These are phyloP conservation scores for Zygothrica quintamaculata DNA, from an alignment of 2,888 invertebrate genomes.

Conservation along the genomic window DNA sequence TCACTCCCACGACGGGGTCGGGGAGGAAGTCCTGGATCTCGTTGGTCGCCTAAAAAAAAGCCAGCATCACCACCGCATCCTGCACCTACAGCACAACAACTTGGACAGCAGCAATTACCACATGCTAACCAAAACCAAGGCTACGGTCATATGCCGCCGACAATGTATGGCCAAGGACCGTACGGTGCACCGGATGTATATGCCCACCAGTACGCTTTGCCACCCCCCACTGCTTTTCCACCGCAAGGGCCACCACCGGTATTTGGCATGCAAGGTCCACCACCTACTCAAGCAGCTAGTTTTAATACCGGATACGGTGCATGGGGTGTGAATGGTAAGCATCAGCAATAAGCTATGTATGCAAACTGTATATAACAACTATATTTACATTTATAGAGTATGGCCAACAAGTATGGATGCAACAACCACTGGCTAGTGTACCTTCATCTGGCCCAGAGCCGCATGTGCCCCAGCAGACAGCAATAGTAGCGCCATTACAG, in stretches of 20 bases:
- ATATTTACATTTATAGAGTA: conserved; percentile 67
- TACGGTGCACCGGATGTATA: conserved; percentile 68
- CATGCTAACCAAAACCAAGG: conserved; percentile 53
- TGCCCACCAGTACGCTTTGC: conserved; percentile 76
- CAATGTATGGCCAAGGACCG: conserved; percentile 74
- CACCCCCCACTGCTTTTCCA: conserved; percentile 69
- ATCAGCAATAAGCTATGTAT: not conserved
- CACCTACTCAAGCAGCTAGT: conserved; percentile 59
- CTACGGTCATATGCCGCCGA: conserved; percentile 73
- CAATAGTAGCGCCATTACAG: conserved; percentile 17
- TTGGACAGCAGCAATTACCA: conserved; percentile 41
- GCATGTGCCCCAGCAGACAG: conserved; percentile 33
- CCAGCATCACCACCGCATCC: conserved; percentile 73
- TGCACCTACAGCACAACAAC: conserved; percentile 53
- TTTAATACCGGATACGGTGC: conserved; percentile 79
- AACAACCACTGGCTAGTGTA: conserved; percentile 54
- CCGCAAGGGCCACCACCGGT: conserved; percentile 60
- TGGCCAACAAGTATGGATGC: conserved; percentile 78
- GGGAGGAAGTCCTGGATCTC: conserved; percentile 53
- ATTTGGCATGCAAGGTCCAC: conserved; percentile 71
- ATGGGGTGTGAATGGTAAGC: conserved; percentile 79
- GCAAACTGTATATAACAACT: not conserved
- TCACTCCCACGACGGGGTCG: conserved; percentile 71
- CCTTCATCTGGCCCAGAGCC: conserved; percentile 45
- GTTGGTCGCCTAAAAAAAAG: conserved; percentile 82